These are phyloP conservation scores for Sisor rabdophorus DNA, from an alignment of 2,113 vertebrate genomes.

Conservation along the genomic window DNA sequence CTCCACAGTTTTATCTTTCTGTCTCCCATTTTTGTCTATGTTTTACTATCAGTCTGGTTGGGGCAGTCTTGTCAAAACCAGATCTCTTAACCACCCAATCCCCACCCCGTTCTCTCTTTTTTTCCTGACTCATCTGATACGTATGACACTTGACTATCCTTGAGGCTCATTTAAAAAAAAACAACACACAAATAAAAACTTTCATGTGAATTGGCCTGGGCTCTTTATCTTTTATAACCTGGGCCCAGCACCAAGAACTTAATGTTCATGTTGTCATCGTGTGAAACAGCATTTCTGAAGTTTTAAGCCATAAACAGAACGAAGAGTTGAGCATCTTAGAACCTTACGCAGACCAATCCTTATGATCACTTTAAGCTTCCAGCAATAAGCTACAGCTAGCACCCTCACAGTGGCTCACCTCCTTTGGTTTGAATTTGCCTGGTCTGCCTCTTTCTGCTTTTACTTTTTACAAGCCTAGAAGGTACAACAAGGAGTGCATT, in stretches of 20 bases:
- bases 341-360: slow-evolving; percentile 31
- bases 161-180: slow-evolving; percentile 7
- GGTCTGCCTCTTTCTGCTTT: background rate
- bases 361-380: slow-evolving; percentile 31
- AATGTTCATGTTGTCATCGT: slow-evolving; percentile 50
- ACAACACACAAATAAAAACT: slow-evolving; percentile 37
- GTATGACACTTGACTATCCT: slow-evolving; percentile 55
- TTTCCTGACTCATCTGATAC: slow-evolving; percentile 26
- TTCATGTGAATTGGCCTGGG: slow-evolving; percentile 36
- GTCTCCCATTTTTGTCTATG: slow-evolving; percentile 29
- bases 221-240: slow-evolving; percentile 60
- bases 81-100: background rate
- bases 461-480: slow-evolving; percentile 44
- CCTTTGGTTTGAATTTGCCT: background rate
- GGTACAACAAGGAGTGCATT: slow-evolving; percentile 39
- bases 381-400: background rate
- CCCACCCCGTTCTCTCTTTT: slow-evolving; percentile 13
- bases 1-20: slow-evolving; percentile 41
- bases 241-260: slow-evolving; percentile 54
- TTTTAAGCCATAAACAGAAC: slow-evolving; percentile 50
- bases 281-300: slow-evolving; percentile 36
- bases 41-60: slow-evolving; percentile 36
- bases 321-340: slow-evolving; percentile 16
- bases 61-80: slow-evolving; percentile 52
- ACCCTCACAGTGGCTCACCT: background rate